Evolutionary conservation across 2,888 invertebrate genomes (phyloP).

Genomic region (Pterostichus madidus): DNA sequence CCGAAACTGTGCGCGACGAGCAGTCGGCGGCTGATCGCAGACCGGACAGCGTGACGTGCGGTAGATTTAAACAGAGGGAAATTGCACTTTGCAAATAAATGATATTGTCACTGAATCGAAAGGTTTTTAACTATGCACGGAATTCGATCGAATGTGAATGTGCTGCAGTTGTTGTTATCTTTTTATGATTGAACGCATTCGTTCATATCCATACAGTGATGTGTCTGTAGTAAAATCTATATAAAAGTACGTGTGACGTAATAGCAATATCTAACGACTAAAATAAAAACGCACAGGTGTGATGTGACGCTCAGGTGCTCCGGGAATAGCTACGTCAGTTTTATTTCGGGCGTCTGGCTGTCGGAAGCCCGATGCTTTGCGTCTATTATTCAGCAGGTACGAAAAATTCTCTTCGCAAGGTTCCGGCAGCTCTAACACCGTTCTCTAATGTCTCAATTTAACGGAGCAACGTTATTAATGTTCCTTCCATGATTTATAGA

Average conservation of each 20-base stretch:
- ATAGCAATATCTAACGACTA: conserved; percentile 17
- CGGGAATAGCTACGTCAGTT: conserved; percentile 14
- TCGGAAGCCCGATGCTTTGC: neutral
- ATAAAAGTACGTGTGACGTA: neutral
- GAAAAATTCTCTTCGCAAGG: conserved; percentile 28
- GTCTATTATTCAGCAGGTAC: conserved; percentile 44
- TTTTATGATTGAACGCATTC: conserved; percentile 49
- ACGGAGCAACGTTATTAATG: conserved; percentile 59
- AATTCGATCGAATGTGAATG: neutral
- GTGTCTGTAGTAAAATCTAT: neutral
- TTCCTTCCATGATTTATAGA: conserved; percentile 62
- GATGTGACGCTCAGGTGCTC: conserved; percentile 23
- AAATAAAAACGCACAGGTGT: conserved; percentile 48
- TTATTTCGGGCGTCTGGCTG: conserved; percentile 31
- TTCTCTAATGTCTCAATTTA: conserved; percentile 62
- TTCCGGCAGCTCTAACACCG: conserved; percentile 14
- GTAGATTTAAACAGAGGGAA: conserved; percentile 60
- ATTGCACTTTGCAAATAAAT: conserved; percentile 62
- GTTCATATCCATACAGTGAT: neutral
- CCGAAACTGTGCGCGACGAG: neutral
- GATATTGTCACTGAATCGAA: conserved; percentile 56
- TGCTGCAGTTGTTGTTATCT: conserved; percentile 27
- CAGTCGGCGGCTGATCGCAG: conserved; percentile 9
- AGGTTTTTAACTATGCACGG: conserved; percentile 57
- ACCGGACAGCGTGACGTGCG: conserved; percentile 45